phyloP scores from a whole-genome alignment of 2,797 vertebrate species.

The Lepus oiostolus region DNA sequence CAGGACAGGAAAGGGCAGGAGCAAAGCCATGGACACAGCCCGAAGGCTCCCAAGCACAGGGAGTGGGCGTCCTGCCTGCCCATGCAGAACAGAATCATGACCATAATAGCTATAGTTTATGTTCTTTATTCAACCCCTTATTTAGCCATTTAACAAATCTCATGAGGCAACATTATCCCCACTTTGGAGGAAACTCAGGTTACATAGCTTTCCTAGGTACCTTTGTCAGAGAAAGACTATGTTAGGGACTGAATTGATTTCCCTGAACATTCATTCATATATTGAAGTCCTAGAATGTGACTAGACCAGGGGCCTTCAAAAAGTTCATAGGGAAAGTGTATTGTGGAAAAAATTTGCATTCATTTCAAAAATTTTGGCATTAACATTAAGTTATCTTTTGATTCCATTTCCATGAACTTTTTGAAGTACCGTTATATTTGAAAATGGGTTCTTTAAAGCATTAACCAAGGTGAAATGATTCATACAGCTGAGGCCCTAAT shows the following conservation, averaged over 20 bases:
- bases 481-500: neutral
- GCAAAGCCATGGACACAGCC: neutral
- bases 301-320: too few relatives aligned
- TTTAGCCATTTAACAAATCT: neutral
- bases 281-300: neutral
- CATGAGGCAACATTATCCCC: neutral
- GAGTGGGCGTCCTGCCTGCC: neutral
- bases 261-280: neutral
- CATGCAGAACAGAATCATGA: neutral
- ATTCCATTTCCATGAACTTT: too few relatives aligned
- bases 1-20: slow-evolving; percentile 24
- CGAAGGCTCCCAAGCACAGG: neutral
- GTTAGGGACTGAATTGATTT: neutral
- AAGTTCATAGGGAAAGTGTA: too few relatives aligned
- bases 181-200: neutral
- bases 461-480: neutral
- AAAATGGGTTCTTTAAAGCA: neutral
- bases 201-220: neutral
- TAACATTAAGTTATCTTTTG: too few relatives aligned
- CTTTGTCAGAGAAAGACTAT: neutral
- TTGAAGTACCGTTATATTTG: neutral
- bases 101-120: neutral
- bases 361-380: too few relatives aligned
- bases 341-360: too few relatives aligned
- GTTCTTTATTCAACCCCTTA: neutral